A percentile compares a stretch with the other conserved stretches of the same genome.
phyloP scores from a whole-genome alignment of 2,113 vertebrate species.

The Etheostoma cragini region DNA sequence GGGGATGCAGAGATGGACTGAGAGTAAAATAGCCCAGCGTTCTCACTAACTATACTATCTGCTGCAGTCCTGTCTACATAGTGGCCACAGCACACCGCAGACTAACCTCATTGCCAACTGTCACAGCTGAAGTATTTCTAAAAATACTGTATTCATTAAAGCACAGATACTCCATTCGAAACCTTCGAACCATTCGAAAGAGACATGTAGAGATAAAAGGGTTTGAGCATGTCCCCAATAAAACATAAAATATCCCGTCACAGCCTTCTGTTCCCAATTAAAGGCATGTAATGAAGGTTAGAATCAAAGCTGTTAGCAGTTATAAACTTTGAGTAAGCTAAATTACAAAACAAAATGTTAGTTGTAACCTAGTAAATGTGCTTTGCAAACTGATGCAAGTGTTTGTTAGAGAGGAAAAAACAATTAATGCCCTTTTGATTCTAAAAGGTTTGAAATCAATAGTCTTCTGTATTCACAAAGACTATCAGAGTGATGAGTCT shows the following conservation, averaged over 20 bases:
- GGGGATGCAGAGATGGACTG: conserved; percentile 6
- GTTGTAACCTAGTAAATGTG: neutral
- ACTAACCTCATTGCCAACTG: conserved; percentile 18
- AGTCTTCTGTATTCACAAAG: neutral
- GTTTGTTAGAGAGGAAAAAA: neutral
- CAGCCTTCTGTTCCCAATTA: neutral
- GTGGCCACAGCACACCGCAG: conserved; percentile 27
- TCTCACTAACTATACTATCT: conserved; percentile 20
- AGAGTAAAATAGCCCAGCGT: conserved; percentile 4
- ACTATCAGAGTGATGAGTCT: neutral
- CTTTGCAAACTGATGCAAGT: neutral
- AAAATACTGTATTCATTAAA: neutral
- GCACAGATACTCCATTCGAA: neutral
- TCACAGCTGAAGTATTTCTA: conserved; percentile 1
- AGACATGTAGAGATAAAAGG: neutral
- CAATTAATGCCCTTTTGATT: neutral
- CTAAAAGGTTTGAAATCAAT: neutral
- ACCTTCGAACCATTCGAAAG: neutral
- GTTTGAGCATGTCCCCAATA: neutral
- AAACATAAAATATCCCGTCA: neutral
- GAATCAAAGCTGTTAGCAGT: conserved; percentile 1
- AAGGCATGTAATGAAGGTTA: neutral
- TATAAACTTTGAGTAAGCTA: neutral
- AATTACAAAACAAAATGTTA: neutral
- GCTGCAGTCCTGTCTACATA: conserved; percentile 15